Evolutionary conservation across 2,797 vertebrate species (phyloP), one percentile per base, ranked within the genome.

Genomic region (Cyprinella venusta): DNA sequence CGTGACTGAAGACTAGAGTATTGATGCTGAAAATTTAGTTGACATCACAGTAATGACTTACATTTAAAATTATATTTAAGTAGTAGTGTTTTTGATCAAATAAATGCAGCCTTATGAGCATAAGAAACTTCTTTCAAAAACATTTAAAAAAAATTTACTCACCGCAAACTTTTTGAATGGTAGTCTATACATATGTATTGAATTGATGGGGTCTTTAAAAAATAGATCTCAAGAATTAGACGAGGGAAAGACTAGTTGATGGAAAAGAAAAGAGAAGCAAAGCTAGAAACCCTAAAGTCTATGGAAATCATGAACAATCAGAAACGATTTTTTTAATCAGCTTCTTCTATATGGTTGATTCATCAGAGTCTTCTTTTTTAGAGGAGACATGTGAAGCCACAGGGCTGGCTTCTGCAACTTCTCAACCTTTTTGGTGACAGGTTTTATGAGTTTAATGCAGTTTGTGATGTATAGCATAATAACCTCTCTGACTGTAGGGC

Each of bases 381-480:
- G 85, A 89, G 88, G 85, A 92, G 92, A 93, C 91, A 91, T 92
- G 94, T 94, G 90, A 94, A 94, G 92, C 93, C 92, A 89, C 88
- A 86, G 88, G 90, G 93, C 92, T 88, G 90, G 86, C 89, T 86
- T 87, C 89, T 89, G 91, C 92, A 94, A 94, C 92, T 94, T 94
- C 91, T 90, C 91, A 92, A 92, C 93, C 93, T 92, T 92, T 92
- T 91, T 92, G 92, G 94, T 95, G 95, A 95, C 95, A 95, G 94
- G 86, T 93, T 95, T 95, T 94, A 94, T 95, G 93, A 94, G 92
- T 88, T 92, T 93, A 94, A 95, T 92, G 92, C 93, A 94, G 93
- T 95, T 94, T 95, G 92, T 96, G 95, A 95, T 95, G 90, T 96
- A 96, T 96, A 93, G 95, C 91, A 95, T 94, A 95, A 96, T 96